phyloP scores from a whole-genome alignment of 2,113 vertebrate genomes.

The Cryptomyrus ogoouensis region DNA sequence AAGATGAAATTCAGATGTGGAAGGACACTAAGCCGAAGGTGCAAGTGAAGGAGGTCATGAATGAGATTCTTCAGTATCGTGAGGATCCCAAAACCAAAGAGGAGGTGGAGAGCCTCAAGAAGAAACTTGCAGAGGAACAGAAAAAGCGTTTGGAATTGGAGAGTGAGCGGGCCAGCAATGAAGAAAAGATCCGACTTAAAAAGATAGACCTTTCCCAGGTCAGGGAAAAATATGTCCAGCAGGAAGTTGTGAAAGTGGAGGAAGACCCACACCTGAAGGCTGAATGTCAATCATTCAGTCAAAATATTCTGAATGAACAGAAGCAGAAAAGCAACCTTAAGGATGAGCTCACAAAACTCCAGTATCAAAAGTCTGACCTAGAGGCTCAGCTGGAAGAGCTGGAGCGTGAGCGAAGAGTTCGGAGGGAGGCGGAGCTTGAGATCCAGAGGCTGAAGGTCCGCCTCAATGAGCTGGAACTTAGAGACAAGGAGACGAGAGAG shows the following conservation, averaged over 20 bases:
- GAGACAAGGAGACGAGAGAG: conserved; percentile 76
- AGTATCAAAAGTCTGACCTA: conserved; percentile 72
- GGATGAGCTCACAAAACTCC: conserved; percentile 72
- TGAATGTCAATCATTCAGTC: conserved; percentile 68
- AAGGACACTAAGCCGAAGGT: conserved; percentile 85
- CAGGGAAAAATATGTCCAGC: conserved; percentile 79
- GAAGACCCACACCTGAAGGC: conserved; percentile 76
- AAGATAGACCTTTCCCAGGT: conserved; percentile 83
- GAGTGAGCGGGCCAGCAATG: conserved; percentile 63
- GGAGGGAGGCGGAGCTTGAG: conserved; percentile 84
- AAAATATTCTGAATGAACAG: conserved; percentile 79
- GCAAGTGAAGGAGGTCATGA: conserved; percentile 85
- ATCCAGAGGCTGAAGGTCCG: conserved; percentile 78
- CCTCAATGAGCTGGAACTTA: conserved; percentile 72
- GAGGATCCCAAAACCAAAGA: conserved; percentile 89
- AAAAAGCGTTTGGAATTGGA: conserved; percentile 83
- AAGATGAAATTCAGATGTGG: conserved; percentile 83
- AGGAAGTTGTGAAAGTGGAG: conserved; percentile 86
- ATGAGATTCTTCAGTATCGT: conserved; percentile 84
- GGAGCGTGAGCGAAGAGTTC: conserved; percentile 76
- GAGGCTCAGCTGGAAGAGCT: conserved; percentile 84
- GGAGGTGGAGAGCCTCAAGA: conserved; percentile 77
- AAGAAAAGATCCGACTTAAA: conserved; percentile 75
- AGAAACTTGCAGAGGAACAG: conserved; percentile 79
- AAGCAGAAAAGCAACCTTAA: conserved; percentile 74